These are phyloP conservation scores for Gnathonemus longibarbis DNA, from an alignment of 2,113 vertebrate genomes.

Conservation along the genomic window DNA sequence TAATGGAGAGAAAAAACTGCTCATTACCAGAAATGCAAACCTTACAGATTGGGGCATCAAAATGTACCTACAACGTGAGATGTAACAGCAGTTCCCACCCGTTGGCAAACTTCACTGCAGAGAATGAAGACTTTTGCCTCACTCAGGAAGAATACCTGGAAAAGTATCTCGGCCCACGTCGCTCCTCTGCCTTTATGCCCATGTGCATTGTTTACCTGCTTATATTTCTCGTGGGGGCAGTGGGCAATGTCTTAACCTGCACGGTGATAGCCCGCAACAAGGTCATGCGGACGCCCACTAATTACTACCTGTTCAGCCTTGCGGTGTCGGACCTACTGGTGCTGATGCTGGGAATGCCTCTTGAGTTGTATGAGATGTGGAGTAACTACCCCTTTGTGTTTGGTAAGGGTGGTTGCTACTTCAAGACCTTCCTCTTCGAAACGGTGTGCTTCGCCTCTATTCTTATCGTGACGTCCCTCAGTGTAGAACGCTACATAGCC, in stretches of 20 bases:
- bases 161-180: constrained; percentile 35
- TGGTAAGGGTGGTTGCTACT: constrained; percentile 55
- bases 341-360: constrained; percentile 56
- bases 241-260: constrained; percentile 60
- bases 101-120: constrained; percentile 25
- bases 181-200: constrained; percentile 50
- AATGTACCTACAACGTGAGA: constrained; percentile 38
- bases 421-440: constrained; percentile 63
- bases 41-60: neutral
- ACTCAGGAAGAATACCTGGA: constrained; percentile 42
- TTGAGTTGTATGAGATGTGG: constrained; percentile 61
- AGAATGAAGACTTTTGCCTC: constrained; percentile 39
- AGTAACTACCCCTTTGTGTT: constrained; percentile 60
- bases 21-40: constrained; percentile 27
- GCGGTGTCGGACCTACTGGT: constrained; percentile 60
- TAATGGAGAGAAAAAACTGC: constrained; percentile 41
- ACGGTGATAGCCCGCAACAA: constrained; percentile 50
- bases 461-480: constrained; percentile 59
- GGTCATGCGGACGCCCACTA: constrained; percentile 59
- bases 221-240: constrained; percentile 54
- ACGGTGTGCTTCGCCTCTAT: constrained; percentile 63
- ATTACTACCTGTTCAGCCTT: constrained; percentile 63
- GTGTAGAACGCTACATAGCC: constrained; percentile 57
- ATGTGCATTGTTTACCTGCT: constrained; percentile 50
- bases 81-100: constrained; percentile 47